A percentile compares a stretch with the other conserved stretches of the same genome.
phyloP scores from a whole-genome alignment of 2,797 vertebrate genomes.

The Ibycter americanus region DNA sequence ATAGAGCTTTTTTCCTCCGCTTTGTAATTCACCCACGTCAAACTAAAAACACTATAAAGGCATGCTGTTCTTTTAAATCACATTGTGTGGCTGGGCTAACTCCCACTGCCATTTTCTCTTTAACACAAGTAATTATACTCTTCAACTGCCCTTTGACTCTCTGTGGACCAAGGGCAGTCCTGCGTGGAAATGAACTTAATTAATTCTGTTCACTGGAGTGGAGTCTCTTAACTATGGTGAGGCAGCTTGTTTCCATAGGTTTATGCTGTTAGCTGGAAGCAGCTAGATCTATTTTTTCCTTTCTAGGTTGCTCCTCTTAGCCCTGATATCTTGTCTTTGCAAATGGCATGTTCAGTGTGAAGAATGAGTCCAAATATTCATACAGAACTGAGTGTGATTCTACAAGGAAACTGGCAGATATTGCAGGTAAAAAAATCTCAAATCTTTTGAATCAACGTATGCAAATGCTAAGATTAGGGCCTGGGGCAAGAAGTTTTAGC shows the following conservation, averaged over 20 bases:
- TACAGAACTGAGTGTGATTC: background rate
- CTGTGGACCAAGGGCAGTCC: conserved; percentile 54
- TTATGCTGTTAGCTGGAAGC: conserved; percentile 20
- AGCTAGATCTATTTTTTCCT: conserved; percentile 26
- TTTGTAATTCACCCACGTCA: conserved; percentile 59
- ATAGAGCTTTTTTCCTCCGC: background rate
- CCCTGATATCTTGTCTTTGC: background rate
- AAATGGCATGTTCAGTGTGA: background rate
- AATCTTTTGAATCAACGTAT: background rate
- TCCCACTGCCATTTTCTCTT: conserved; percentile 62
- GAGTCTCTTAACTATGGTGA: conserved; percentile 34
- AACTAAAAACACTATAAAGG: conserved; percentile 59
- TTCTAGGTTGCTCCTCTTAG: background rate
- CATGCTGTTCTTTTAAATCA: conserved; percentile 66
- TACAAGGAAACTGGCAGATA: background rate
- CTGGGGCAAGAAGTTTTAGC: background rate
- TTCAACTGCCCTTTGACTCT: conserved; percentile 72
- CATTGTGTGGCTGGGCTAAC: background rate
- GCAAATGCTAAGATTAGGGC: background rate
- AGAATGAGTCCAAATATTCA: background rate
- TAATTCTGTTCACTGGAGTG: conserved; percentile 68
- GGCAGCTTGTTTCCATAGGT: conserved; percentile 47
- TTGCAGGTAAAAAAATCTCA: background rate
- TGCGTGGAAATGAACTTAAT: conserved; percentile 71
- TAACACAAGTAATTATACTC: conserved; percentile 72